Base-by-base conservation (phyloP, 2,113 vertebrate species). In the Nipponia nippon region DNA sequence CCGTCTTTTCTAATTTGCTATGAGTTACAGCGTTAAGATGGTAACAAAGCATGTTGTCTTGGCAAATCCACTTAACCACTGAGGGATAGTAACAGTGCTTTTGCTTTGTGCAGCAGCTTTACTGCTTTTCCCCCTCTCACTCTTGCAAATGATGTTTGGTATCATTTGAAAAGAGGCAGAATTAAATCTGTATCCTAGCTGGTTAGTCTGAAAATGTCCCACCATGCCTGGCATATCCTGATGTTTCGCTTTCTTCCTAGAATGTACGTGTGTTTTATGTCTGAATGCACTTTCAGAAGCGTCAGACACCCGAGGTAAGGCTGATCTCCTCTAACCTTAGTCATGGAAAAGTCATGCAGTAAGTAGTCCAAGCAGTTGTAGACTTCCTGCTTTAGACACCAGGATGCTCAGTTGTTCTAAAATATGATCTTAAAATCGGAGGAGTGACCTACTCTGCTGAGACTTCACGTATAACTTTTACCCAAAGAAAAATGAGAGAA, bases 221-320 rank as follows among this genome's bases (percentile, higher is more conserved):
- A 26, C 20, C 26, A 17, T n/a, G n/a, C 15, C 30, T 69, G 76
- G 7, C 20, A 2, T n/a, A 9, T 20, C 11, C 11, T 63, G 46
- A 1, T 27, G 20, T 29, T 88, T 61, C 3, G 0, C 27, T 73
- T 80, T 56, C 23, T 56, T 49, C 38, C n/a, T 29, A 7, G 16
- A 58, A 14, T 5, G 9, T 27, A 49, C 0, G 0, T 46, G 10
- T 13, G 10, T 65, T 77, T 9, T 65, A 6, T 20, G 7, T 38
- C 27, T 42, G 40, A 63, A 32, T 32, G n/a, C 11, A 18, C 20
- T 10, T 50, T 73, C 50, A 56, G 78, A 67, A 94, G 66, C 47
- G 36, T 83, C 58, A 47, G 63, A n/a, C 14, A 34, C 13, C 15
- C 16, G 21, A 38, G 16, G 40, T 10, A 44, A 15, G 25, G 44